Evolutionary conservation across 2,888 invertebrate species (phyloP), one percentile per base, ranked within the genome.

Genomic region (Ochlodes sylvanus): DNA sequence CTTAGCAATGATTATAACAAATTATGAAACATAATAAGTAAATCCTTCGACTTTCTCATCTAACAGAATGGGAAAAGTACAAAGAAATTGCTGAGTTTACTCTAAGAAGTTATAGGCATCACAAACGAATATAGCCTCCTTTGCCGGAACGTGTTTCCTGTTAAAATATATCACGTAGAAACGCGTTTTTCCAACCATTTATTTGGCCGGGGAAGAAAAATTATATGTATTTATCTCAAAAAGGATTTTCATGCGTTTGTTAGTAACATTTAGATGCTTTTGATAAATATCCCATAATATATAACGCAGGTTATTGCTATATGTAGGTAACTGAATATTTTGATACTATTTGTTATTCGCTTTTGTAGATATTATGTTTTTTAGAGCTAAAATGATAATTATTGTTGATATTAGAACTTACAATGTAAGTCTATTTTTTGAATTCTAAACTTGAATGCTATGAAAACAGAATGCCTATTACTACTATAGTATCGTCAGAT

Each of bases 141-240:
- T 62, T 47, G 44, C 47, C 44, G 62, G 44, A 81, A 83, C 83
- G 82, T 80, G 81, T 83, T 87, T 87, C 84, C 85, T 80, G 76
- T 73, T 78, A 80, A 83, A 80, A 88, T 85, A 85, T 79, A 79
- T 88, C 85, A 85, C 83, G 83, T 81, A 79, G 81, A 79, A 80
- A 69, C 61, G 80, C 80, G 76, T 85, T 86, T 87, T 84, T 80
- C 77, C 76, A 76, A 73, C 82, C 78, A 85, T 87, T 85, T 87
- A 79, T 84, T 79, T 75, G 79, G 79, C 75, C 76, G 81, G 77
- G 75, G 72, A 75, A 79, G 81, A 85, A 85, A 83, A 83, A 86
- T 83, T 73, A 76, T 76, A 73, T 73, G 73, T 79, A 80, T 83
- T 84, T 80, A 77, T 80, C 78, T 79, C 72, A 63, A 72, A 73